These are phyloP conservation scores for Tyto alba DNA, from an alignment of 2,113 vertebrate species.

Conservation along the genomic window DNA sequence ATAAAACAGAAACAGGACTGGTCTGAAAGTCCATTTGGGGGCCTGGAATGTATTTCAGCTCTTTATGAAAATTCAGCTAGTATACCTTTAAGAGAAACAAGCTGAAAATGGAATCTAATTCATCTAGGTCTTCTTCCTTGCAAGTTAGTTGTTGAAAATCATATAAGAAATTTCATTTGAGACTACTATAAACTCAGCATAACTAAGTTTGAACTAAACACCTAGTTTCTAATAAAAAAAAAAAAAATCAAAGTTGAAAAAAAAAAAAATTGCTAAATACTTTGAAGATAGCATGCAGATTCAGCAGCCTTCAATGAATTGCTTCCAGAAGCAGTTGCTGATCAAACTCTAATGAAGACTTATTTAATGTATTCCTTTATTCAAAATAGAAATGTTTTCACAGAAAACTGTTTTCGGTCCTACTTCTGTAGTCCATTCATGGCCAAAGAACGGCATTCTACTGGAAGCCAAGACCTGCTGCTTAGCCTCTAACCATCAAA, in stretches of 20 bases:
- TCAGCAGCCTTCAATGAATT: not conserved
- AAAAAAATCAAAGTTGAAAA: not conserved
- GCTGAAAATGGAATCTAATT: not conserved
- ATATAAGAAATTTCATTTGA: not conserved
- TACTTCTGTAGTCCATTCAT: not conserved
- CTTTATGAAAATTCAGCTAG: not conserved
- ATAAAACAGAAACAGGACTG: not conserved
- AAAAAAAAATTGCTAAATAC: constrained; percentile 20
- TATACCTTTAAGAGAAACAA: not conserved
- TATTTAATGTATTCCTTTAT: not conserved
- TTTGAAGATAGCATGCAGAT: not conserved
- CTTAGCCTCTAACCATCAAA: not conserved
- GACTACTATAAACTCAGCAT: not conserved
- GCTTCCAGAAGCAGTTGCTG: not conserved
- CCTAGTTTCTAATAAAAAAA: not conserved
- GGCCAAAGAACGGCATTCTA: not conserved
- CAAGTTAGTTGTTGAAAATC: not conserved
- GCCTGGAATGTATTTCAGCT: not conserved
- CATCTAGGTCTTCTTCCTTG: not conserved
- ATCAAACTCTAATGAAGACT: not conserved
- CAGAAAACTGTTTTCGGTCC: not conserved
- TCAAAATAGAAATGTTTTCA: not conserved
- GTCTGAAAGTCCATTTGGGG: not conserved
- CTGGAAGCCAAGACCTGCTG: not conserved
- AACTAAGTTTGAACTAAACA: not conserved